These are phyloP conservation scores for human (Homo sapiens) DNA, from an alignment of 2,113 vertebrate species.

Conservation along the genomic window GRCh38 chr1:110814501-110815000, in stretches of 20 bases:
- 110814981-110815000: not conserved
- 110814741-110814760: not conserved
- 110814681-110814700: not conserved
- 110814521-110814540: not conserved
- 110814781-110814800: not conserved
- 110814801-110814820: not conserved
- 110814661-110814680: not conserved
- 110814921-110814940: not conserved
- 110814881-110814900: not conserved
- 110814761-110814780: not conserved
- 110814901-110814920: not conserved
- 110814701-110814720: not conserved
- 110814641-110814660: not conserved
- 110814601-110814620: not conserved
- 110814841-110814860: not conserved
- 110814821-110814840: not conserved
- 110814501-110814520: not conserved
- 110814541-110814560: not conserved
- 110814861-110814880: not conserved
- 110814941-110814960: not conserved
- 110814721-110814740: not conserved
- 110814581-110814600: not conserved
- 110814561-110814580: not conserved
- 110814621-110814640: not conserved
- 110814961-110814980: not conserved